Percentiles rank a stretch among this genome's conserved stretches.
Conservation (phyloP, 2,888 invertebrate species). For the Zootermopsis nevadensis region DNA sequence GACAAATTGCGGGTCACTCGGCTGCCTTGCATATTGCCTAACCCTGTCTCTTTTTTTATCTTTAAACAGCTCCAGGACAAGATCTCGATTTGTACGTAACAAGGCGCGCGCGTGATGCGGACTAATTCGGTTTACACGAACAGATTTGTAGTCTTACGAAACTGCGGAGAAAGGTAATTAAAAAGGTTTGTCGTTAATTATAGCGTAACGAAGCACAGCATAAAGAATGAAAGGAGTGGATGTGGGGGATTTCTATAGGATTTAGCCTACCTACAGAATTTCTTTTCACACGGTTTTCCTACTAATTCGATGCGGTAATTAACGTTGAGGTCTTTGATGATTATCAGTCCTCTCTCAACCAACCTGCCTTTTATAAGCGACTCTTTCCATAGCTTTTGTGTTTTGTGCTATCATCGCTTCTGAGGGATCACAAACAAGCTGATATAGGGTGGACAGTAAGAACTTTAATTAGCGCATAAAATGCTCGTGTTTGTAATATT, state of each 20-base stretch:
- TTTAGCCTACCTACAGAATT: background rate
- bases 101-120: background rate
- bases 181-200: conserved; percentile 28
- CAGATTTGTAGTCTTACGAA: conserved; percentile 18
- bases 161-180: background rate
- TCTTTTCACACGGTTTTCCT: conserved; percentile 22
- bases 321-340: conserved; percentile 25
- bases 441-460: background rate
- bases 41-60: background rate
- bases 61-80: background rate
- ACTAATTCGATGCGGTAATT: conserved; percentile 34
- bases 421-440: background rate
- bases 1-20: conserved; percentile 23
- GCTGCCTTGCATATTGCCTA: conserved; percentile 1
- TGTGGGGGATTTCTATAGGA: background rate
- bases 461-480: background rate
- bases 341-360: conserved; percentile 14
- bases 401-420: background rate
- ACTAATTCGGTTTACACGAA: conserved; percentile 32
- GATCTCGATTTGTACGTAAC: conserved; percentile 39
- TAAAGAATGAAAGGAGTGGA: background rate
- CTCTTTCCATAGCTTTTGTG: background rate
- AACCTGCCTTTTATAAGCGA: background rate
- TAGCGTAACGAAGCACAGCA: background rate
- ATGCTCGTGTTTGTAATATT: too few species aligned